These are phyloP conservation scores for Riparia riparia DNA, from an alignment of 2,113 vertebrate genomes.

Conservation along the genomic window DNA sequence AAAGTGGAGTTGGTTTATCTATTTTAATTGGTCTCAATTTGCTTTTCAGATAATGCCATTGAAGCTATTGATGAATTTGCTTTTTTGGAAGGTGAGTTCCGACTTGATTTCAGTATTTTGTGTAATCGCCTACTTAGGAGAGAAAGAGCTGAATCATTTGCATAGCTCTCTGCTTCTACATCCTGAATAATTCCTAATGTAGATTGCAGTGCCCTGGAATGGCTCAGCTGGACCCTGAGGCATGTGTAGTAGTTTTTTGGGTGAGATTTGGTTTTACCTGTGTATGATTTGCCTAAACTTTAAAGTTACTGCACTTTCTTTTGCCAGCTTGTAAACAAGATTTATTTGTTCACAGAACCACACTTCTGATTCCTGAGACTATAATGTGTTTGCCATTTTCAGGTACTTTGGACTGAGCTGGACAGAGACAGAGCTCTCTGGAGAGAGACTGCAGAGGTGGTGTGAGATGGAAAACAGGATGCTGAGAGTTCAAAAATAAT, in stretches of 20 bases:
- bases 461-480: neutral
- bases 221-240: neutral
- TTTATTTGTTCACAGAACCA: neutral
- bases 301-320: neutral
- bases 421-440: neutral
- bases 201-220: neutral
- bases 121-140: neutral
- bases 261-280: neutral
- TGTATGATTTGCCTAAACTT: neutral
- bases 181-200: neutral
- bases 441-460: neutral
- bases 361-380: neutral
- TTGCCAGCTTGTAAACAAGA: neutral
- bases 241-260: accelerated
- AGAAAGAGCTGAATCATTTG: neutral
- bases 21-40: neutral
- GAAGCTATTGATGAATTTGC: slow-evolving; percentile 96
- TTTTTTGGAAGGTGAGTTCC: slow-evolving; percentile 91
- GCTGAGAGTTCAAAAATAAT: neutral
- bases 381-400: neutral
- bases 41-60: slow-evolving; percentile 89
- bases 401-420: slow-evolving; percentile 78
- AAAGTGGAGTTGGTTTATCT: neutral
- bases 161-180: neutral
- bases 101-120: neutral